These are phyloP conservation scores for Fukomys damarensis DNA, from an alignment of 2,113 vertebrate species.

Conservation along the genomic window DNA sequence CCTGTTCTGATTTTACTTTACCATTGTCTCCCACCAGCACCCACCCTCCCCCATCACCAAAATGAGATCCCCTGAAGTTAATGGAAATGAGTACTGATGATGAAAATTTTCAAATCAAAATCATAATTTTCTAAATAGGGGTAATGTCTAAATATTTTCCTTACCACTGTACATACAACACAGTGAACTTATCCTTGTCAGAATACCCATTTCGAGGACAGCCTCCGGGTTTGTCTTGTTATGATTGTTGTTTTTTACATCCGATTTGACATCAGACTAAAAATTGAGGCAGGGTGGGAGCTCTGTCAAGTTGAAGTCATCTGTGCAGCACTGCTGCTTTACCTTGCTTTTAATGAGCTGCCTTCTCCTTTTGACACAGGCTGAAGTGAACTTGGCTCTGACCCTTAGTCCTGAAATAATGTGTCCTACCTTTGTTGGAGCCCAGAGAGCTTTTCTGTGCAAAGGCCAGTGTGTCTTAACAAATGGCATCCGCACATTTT, in stretches of 20 bases:
- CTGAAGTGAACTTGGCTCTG: conserved; percentile 74
- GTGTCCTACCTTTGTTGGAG: conserved; percentile 70
- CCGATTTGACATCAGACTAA: conserved; percentile 27
- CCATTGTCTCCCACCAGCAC: background rate
- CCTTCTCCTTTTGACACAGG: conserved; percentile 68
- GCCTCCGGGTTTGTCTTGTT: background rate
- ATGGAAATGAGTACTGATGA: background rate
- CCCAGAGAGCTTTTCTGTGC: conserved; percentile 68
- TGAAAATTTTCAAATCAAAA: background rate
- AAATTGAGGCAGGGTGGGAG: conserved; percentile 62
- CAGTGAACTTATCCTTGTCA: background rate
- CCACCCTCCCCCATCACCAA: background rate
- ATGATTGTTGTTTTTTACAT: background rate
- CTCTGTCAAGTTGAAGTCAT: conserved; percentile 79
- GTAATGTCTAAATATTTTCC: background rate
- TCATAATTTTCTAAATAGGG: background rate
- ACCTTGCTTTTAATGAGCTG: conserved; percentile 74
- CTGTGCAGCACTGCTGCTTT: background rate
- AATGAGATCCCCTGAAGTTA: background rate
- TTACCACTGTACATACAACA: background rate
- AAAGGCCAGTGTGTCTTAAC: conserved; percentile 72
- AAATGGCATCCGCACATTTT: conserved; percentile 78
- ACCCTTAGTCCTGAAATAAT: conserved; percentile 71
- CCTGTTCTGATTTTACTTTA: background rate
- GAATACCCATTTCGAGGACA: background rate